Evolutionary conservation across 2,113 vertebrate genomes (phyloP), one percentile per base, ranked within the genome.

Genomic region (Hypanus sabinus): DNA sequence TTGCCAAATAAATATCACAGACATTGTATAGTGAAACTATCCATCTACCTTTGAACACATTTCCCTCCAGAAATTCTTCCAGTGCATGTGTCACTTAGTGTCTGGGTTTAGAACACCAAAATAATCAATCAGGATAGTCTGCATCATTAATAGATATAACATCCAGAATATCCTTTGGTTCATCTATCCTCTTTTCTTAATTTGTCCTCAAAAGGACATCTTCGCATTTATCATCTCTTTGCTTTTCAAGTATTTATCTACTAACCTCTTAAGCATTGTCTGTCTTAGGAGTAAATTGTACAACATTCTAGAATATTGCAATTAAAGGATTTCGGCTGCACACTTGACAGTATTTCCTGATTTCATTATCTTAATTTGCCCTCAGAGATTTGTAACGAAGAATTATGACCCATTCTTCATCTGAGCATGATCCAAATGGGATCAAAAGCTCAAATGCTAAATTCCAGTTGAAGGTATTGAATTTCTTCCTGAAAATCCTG

Each of bases 1-100:
- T 60, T 94, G 60, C 57, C 87, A 90, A 90, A 90, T 65, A 90
- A 62, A 68, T 14, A 83, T 83, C 80, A 55, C 46, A 60, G 62
- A 65, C 85, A 90, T 57, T 55, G 33, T 57, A 33, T 68, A 14
- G 2, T 90, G 87, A 90, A 33, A 33, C 57, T 36, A 12, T n/a
- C 62, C 87, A 90, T 36, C 33, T 68, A 62, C 14, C 27, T 60
- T 65, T 68, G 30, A n/a, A 90, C 87, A 90, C 30, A 14, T 62
- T 88, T 90, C 30, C 33, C 46, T 65, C 30, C 79, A 38, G 27
- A 90, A 33, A 65, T 90, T 90, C 55, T n/a, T 90, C 3, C 87
- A 20, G 18, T 68, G 68, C 60, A 16, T 90, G 57, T 22, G 60
- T 62, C 87, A 90, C 27, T 65, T 68, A 22, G 2, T 68, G 46